Evolutionary conservation across 1,140 invertebrate species (phyloP).

Genomic region (Caenorhabditis tropicalis): DNA sequence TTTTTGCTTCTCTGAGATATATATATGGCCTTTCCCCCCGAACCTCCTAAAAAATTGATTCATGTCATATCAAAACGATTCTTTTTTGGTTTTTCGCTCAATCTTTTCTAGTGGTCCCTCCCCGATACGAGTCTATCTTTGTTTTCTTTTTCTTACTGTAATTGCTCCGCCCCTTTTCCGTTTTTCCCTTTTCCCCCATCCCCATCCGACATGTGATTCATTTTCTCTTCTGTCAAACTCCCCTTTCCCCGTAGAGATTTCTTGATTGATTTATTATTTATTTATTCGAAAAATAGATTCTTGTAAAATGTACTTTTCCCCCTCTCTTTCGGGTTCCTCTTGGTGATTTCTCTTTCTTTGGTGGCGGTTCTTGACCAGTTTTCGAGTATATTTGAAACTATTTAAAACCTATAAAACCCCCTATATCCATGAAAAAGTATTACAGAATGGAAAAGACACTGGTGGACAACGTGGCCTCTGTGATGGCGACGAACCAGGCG

Average conservation of each 20-base stretch:
- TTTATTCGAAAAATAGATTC: not conserved
- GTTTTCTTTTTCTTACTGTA: too few relatives aligned
- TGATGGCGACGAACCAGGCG: not conserved
- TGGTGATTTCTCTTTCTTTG: not conserved
- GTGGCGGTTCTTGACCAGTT: not conserved
- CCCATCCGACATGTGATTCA: not conserved
- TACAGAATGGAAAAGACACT: not conserved
- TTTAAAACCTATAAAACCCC: too few relatives aligned
- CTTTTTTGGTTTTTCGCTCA: not conserved
- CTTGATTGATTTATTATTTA: too few relatives aligned
- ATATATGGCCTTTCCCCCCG: too few relatives aligned
- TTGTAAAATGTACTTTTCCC: not conserved
- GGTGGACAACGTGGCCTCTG: not conserved
- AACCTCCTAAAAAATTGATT: not conserved
- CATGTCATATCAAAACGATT: not conserved
- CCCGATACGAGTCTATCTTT: not conserved
- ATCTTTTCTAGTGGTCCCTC: not conserved
- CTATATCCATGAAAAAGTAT: not conserved
- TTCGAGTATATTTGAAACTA: not conserved
- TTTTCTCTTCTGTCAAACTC: too few relatives aligned
- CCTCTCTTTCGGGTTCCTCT: not conserved
- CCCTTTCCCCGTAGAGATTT: too few relatives aligned
- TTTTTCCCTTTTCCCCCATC: too few relatives aligned
- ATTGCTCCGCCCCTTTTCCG: not conserved
- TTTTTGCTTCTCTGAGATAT: not conserved